Evolutionary conservation across 2,113 vertebrate genomes (phyloP), one percentile per base, ranked within the genome.

Genomic region (Pseudorhombus dupliciocellatus): DNA sequence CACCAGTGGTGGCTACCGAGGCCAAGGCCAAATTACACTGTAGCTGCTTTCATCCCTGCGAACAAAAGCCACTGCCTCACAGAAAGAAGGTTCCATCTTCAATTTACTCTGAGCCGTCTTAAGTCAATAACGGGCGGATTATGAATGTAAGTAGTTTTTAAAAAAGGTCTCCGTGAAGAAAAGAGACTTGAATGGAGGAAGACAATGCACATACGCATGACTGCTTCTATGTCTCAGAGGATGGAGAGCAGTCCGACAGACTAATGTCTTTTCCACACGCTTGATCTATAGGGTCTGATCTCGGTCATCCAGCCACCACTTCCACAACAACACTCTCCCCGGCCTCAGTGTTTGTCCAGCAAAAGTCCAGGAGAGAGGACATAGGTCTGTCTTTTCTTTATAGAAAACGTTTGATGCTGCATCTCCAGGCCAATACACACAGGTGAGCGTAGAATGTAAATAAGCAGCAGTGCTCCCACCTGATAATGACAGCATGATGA

Each of bases 81-180:
- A 72, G 78, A 78, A 64, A 46, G 22, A 80, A 67, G 40, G 76
- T 53, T 68, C 67, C 28, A 85, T 80, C 70, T 62, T 76, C 48
- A 64, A 64, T 80, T 77, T 66, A 74, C 52, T 69, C 42, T 16
- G 64, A 75, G 63, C 40, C 57, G 66, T 21, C 58, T 34, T 20
- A 21, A 83, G 70, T 88, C 80, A 83, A 87, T 88, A 86, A 71
- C 68, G 64, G 34, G n/a, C 59, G 78, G 66, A 81, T 81, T 79
- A 80, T 60, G 15, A 81, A 75, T 73, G 63, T 56, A 67, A 59
- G 31, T 18, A 25, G 58, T 72, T 22, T 66, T 75, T 26, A 80
- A 81, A 63, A 85, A 78, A 71, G 20, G 12, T 14, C 44, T 72
- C 64, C 66, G 51, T 53, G 55, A 67, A 73, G 58, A 71, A 69